These are phyloP conservation scores for Choristoneura fumiferana DNA, from an alignment of 1,140 invertebrate species.

Conservation along the genomic window DNA sequence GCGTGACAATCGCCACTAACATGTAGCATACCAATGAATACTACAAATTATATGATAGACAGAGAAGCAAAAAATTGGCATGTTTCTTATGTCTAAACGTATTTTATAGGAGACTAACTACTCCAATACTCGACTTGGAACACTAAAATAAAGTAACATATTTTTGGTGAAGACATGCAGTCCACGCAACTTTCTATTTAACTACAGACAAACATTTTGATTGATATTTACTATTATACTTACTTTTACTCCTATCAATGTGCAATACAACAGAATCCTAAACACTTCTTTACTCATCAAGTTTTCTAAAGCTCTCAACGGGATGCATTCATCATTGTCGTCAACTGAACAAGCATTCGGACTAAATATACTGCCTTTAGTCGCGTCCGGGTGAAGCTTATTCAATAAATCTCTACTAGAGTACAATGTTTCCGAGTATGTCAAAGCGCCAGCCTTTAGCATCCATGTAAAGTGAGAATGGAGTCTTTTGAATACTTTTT, in stretches of 20 bases:
- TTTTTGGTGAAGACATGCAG: too few relatives aligned
- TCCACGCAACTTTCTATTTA: too few relatives aligned
- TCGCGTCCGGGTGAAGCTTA: constrained; percentile 43
- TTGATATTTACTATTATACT: constrained; percentile 28
- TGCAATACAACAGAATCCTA: constrained; percentile 78
- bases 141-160: too few relatives aligned
- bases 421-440: constrained; percentile 81
- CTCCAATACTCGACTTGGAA: too few relatives aligned
- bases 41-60: too few relatives aligned
- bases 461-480: constrained; percentile 88
- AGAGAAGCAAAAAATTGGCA: too few relatives aligned
- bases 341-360: constrained; percentile 39
- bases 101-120: too few relatives aligned
- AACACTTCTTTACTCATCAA: constrained; percentile 75
- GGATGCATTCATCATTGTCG: constrained; percentile 37
- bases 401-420: constrained; percentile 59
- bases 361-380: constrained; percentile 50
- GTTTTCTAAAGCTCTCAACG: constrained; percentile 72
- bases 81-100: too few relatives aligned
- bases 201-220: too few relatives aligned
- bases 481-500: constrained; percentile 81
- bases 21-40: too few relatives aligned
- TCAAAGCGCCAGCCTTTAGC: constrained; percentile 82
- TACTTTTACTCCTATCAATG: constrained; percentile 73
- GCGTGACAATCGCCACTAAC: too few relatives aligned